Conservation (phyloP, 2,113 vertebrate genomes). For the Seriola aureovittata region DNA sequence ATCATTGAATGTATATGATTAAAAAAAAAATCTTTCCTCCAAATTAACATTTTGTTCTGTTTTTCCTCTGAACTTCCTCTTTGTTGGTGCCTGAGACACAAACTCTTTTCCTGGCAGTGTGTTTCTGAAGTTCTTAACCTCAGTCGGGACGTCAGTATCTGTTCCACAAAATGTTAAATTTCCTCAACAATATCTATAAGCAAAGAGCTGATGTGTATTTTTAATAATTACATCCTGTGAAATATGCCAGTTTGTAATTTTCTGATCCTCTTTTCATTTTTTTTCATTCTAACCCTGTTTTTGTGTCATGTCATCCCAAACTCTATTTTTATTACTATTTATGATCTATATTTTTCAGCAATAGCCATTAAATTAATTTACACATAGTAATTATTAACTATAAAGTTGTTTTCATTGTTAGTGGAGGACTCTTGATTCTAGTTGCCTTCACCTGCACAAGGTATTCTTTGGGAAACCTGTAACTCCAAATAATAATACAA, state of each 20-base stretch:
- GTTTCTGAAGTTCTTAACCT: background rate
- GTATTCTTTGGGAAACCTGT: too few species aligned
- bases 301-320: background rate
- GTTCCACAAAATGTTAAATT: slow-evolving; percentile 61
- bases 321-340: too few species aligned
- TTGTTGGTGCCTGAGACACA: background rate
- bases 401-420: too few species aligned
- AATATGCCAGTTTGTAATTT: slow-evolving; percentile 20
- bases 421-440: too few species aligned
- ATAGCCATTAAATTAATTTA: too few species aligned
- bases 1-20: background rate
- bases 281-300: background rate
- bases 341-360: too few species aligned
- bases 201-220: background rate
- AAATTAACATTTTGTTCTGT: slow-evolving; percentile 51
- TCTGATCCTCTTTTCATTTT: slow-evolving; percentile 58
- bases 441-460: too few species aligned
- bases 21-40: background rate
- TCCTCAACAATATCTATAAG: background rate
- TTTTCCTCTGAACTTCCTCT: slow-evolving; percentile 57
- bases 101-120: slow-evolving; percentile 3
- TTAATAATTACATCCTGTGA: background rate
- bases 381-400: too few species aligned
- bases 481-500: too few species aligned
- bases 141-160: slow-evolving; percentile 39